A percentile compares a stretch with the other conserved stretches of the same genome.
phyloP scores from a whole-genome alignment of 2,888 invertebrate genomes.

The Chironomus riparius region DNA sequence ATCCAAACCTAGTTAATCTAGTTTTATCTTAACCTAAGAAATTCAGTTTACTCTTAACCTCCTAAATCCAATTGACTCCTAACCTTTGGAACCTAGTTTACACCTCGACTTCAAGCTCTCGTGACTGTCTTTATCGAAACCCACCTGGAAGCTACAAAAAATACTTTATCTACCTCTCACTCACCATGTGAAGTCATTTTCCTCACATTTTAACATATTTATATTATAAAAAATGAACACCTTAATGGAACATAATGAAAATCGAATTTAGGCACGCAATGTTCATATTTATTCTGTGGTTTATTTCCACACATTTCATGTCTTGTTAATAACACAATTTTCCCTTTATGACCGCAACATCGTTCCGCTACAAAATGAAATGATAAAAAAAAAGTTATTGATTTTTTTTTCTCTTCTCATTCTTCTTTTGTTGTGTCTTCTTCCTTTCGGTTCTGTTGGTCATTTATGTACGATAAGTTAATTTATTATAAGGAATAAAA shows the following conservation, averaged over 20 bases:
- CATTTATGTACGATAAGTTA: no score
- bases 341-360: not conserved
- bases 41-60: no score
- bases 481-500: no score
- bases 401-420: not conserved
- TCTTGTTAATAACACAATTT: not conserved
- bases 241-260: constrained; percentile 23
- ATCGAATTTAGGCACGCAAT: constrained; percentile 25
- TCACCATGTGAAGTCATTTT: constrained; percentile 2
- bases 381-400: not conserved
- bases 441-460: not conserved
- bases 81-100: no score
- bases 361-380: not conserved
- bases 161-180: not conserved
- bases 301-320: not conserved
- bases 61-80: no score
- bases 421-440: not conserved
- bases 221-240: constrained; percentile 6
- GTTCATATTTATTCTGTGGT: not conserved
- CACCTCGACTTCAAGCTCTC: no score
- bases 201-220: not conserved
- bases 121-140: not conserved
- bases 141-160: no score
- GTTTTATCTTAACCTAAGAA: no score
- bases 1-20: no score